Percentiles rank a stretch among this genome's conserved stretches.
Conservation (phyloP, 2,888 invertebrate genomes). For the Yponomeuta plumbellus region DNA sequence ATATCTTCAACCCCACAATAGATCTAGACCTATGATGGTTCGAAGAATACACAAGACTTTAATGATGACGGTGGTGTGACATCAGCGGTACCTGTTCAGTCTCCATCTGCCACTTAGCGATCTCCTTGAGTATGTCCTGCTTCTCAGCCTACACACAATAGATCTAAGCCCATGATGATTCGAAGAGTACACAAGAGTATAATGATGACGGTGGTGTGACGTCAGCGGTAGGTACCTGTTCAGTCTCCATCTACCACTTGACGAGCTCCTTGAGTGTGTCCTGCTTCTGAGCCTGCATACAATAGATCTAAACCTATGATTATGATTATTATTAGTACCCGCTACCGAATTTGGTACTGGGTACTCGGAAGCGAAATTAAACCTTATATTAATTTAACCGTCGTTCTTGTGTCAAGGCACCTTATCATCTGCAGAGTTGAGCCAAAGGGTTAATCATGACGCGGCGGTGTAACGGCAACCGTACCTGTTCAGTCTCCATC, state of each 20-base stretch:
- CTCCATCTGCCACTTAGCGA: slow-evolving; percentile 93
- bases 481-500: slow-evolving; percentile 90
- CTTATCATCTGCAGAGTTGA: no score
- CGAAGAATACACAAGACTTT: background rate
- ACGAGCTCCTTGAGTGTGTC: slow-evolving; percentile 95
- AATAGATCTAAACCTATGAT: no score
- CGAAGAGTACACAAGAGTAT: background rate
- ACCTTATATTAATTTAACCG: no score
- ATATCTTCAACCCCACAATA: no score
- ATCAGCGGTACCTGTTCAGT: slow-evolving; percentile 81
- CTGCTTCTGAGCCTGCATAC: slow-evolving; percentile 87
- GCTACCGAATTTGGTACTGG: no score
- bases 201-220: background rate
- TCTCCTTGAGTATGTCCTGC: slow-evolving; percentile 92
- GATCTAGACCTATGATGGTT: no score
- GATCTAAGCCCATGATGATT: no score
- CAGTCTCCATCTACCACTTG: slow-evolving; percentile 94
- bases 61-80: slow-evolving; percentile 74
- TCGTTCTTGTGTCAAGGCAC: no score
- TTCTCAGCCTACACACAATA: no score
- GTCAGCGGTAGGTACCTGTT: slow-evolving; percentile 78
- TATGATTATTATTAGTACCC: no score
- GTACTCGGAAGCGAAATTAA: no score
- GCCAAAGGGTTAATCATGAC: background rate
- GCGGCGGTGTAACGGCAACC: slow-evolving; percentile 77